Evolutionary conservation across 23 tunicate genomes (phyloP).

Genomic region (Trididemnum clinides): DNA sequence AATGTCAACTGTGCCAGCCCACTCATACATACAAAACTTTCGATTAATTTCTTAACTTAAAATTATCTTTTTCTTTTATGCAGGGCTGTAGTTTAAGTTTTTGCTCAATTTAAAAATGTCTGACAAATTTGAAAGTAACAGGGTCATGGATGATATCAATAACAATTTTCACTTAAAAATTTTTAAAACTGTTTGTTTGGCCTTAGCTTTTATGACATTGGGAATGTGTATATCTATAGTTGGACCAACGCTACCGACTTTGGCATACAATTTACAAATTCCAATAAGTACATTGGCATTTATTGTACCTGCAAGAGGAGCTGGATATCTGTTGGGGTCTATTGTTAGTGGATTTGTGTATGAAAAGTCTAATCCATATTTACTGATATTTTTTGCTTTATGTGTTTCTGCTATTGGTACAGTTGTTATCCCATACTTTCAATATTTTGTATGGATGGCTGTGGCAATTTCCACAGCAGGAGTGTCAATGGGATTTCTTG

Average conservation of each 20-base stretch:
- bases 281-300: conserved; percentile 33
- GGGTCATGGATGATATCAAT: no score
- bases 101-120: no score
- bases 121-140: no score
- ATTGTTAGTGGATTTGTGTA: conserved; percentile 60
- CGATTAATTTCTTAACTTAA: no score
- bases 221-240: conserved; percentile 64
- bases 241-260: conserved; percentile 83
- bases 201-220: conserved; percentile 17
- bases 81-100: no score
- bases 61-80: no score
- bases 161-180: neutral
- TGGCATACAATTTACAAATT: conserved; percentile 56
- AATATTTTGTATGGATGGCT: conserved; percentile 13
- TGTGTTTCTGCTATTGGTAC: conserved; percentile 41
- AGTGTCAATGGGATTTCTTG: conserved; percentile 67
- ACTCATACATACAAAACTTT: no score
- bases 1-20: no score
- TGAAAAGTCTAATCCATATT: conserved; percentile 33
- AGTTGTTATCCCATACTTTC: conserved; percentile 29
- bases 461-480: conserved; percentile 35
- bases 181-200: conserved; percentile 12
- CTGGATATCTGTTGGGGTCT: conserved; percentile 73
- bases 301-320: conserved; percentile 66
- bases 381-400: conserved; percentile 39